Evolutionary conservation across 2,113 vertebrate species (phyloP), one percentile per base, ranked within the genome.

Genomic region (Cromileptes altivelis): DNA sequence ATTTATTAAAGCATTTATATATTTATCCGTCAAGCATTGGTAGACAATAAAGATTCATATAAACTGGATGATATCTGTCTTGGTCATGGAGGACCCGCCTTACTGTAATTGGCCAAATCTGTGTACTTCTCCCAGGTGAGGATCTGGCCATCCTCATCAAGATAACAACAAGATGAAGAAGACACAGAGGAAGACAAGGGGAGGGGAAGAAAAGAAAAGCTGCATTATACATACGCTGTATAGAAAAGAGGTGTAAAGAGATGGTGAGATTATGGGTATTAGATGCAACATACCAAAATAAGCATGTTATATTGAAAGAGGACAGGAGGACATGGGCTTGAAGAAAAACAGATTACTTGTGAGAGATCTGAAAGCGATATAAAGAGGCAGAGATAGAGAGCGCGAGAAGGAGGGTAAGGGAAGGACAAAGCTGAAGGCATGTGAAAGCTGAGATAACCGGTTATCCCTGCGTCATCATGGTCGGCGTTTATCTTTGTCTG

Each of bases 381-480:
- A 87, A 27, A 27, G 81, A 81, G 37, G 80, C 37, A 63, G 82
- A 84, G 90, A 92, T 84, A 88, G 83, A 88, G 78, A 63, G 65
- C 85, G 65, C 21, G 19, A 78, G 68, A 81, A 78, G 70, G 73
- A 92, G 92, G 88, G 89, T 90, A 92, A 78, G 57, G 72, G 85
- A 89, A 94, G 92, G 93, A 94, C 82, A 90, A 93, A 90, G 91
- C 89, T 89, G 85, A 91, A 92, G 86, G 90, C 91, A 68, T 90
- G 91, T 91, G 90, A 88, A 88, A 76, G 88, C 90, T 72, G 80
- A 90, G 92, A 94, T 93, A 93, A 93, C 91, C 61, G 72, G 79
- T 93, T 90, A 91, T 94, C 91, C 90, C 70, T 33, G 72, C 85
- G 42, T 89, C 87, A 93, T 93, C 92, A 93, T 84, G 50, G 60